Evolutionary conservation across 1,140 invertebrate genomes (phyloP).

Genomic region (Apis florea): DNA sequence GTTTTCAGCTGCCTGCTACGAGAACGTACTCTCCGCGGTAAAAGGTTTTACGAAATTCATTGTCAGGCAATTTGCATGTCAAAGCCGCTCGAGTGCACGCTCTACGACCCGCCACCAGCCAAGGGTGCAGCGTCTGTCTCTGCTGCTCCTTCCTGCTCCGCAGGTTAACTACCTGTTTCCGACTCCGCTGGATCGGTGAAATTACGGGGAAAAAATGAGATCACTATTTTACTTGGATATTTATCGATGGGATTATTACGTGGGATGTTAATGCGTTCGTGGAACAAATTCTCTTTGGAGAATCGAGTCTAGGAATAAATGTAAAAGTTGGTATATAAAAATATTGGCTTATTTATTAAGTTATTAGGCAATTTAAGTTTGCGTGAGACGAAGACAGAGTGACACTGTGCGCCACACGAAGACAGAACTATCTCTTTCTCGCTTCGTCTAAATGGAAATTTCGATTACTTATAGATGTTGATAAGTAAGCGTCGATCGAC

Average conservation of each 20-base stretch:
- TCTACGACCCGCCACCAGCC: slow-evolving; percentile 61
- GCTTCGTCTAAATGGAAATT: too few relatives aligned
- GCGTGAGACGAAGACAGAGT: too few relatives aligned
- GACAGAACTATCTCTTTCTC: too few relatives aligned
- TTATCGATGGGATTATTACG: slow-evolving; percentile 32
- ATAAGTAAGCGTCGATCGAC: too few relatives aligned
- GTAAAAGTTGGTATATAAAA: too few relatives aligned
- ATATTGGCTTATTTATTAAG: too few relatives aligned
- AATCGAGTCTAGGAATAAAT: too few relatives aligned
- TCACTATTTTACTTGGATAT: slow-evolving; percentile 49
- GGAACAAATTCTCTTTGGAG: too few relatives aligned
- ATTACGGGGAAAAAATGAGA: slow-evolving; percentile 72
- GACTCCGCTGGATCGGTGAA: slow-evolving; percentile 62
- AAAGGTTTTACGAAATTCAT: slow-evolving; percentile 81
- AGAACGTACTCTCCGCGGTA: slow-evolving; percentile 74
- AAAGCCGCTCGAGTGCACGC: slow-evolving; percentile 70
- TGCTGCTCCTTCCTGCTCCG: slow-evolving; percentile 51
- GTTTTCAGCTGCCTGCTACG: slow-evolving; percentile 39
- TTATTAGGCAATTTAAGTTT: too few relatives aligned
- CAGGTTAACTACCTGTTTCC: slow-evolving; percentile 42
- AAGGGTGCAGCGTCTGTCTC: slow-evolving; percentile 50
- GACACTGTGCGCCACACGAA: too few relatives aligned
- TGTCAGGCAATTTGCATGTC: slow-evolving; percentile 80
- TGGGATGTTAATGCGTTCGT: too few relatives aligned
- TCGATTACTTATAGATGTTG: too few relatives aligned